Percentiles rank a stretch among this genome's conserved stretches.
Evolutionary conservation across 2,113 vertebrate species (phyloP).

Genomic region (Leuciscus idus): DNA sequence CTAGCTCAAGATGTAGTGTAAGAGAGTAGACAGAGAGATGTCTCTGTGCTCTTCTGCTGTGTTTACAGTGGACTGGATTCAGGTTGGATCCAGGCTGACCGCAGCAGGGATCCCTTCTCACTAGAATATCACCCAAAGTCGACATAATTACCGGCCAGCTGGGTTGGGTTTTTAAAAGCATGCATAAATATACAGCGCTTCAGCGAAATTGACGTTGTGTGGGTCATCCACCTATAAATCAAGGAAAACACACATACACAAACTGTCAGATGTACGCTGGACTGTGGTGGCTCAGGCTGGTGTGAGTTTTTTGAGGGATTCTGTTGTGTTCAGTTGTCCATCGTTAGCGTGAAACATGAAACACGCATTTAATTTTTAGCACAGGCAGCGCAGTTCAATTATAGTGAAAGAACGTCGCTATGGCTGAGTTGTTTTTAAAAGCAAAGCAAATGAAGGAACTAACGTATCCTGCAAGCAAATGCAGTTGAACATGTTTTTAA

Average conservation of each 20-base stretch:
- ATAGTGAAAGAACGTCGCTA: neutral
- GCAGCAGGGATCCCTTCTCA: conserved; percentile 20
- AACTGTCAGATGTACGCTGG: neutral
- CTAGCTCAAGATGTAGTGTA: neutral
- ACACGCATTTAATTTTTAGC: neutral
- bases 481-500: too few species aligned
- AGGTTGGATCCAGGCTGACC: conserved; percentile 21
- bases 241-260: conserved; percentile 35
- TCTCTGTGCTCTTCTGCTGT: conserved; percentile 12
- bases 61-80: conserved; percentile 38
- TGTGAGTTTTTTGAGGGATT: conserved; percentile 9
- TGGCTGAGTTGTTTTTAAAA: neutral
- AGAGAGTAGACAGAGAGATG: neutral
- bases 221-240: conserved; percentile 53
- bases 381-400: neutral
- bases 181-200: conserved; percentile 30
- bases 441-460: neutral
- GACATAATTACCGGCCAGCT: conserved; percentile 51
- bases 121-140: conserved; percentile 50
- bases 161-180: conserved; percentile 35
- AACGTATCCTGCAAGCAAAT: neutral
- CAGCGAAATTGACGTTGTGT: conserved; percentile 29
- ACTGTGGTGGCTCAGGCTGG: neutral
- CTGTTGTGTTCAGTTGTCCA: neutral
- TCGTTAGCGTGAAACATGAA: neutral